Evolutionary conservation across 2,888 invertebrate genomes (phyloP).

Genomic region (Sacculina carcini): DNA sequence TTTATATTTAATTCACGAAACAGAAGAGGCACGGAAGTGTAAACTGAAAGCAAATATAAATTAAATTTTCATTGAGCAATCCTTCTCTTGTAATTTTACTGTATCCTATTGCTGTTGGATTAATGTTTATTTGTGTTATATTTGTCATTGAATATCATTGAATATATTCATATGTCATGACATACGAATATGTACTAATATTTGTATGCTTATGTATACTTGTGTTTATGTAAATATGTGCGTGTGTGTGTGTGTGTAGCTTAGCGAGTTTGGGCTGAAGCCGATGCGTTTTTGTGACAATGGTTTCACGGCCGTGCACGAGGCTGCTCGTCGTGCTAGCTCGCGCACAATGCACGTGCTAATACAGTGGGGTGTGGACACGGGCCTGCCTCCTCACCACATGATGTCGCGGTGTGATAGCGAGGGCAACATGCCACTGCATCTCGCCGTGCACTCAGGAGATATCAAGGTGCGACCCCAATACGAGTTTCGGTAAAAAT

Average conservation of each 20-base stretch:
- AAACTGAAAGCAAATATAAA: too few relatives aligned
- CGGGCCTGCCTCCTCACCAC: constrained; percentile 46
- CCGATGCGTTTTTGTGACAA: constrained; percentile 54
- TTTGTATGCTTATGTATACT: constrained; percentile 1
- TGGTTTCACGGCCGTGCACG: constrained; percentile 71
- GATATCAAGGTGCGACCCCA: constrained; percentile 20
- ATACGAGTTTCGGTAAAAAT: too few relatives aligned
- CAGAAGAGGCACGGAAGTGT: too few relatives aligned
- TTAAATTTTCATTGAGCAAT: neutral
- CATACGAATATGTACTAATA: constrained; percentile 2
- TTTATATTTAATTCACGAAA: too few relatives aligned
- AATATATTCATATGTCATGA: neutral
- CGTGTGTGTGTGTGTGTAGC: constrained; percentile 26
- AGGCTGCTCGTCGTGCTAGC: constrained; percentile 68
- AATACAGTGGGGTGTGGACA: constrained; percentile 50
- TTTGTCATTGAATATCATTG: neutral
- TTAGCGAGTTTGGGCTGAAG: constrained; percentile 47
- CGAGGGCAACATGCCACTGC: constrained; percentile 45
- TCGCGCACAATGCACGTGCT: constrained; percentile 58
- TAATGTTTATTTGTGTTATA: neutral
- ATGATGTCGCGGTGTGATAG: constrained; percentile 63
- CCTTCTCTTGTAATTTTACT: constrained; percentile 2
- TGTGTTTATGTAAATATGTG: neutral
- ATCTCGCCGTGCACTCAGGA: constrained; percentile 22
- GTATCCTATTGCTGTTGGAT: neutral